Evolutionary conservation across 2,797 vertebrate genomes (phyloP).

Genomic region (Enteromius unitaeniatus): DNA sequence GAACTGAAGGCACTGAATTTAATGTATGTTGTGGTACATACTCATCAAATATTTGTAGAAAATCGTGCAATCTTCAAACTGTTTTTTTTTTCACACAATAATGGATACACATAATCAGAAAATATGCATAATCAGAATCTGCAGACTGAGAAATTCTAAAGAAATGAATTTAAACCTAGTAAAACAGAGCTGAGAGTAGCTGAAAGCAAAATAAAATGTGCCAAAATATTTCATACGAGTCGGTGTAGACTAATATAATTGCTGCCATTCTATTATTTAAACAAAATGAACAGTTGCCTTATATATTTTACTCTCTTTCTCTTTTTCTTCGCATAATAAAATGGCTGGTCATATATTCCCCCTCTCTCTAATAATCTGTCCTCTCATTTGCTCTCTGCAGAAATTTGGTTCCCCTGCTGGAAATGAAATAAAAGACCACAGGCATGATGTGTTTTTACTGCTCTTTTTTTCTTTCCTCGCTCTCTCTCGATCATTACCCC

Average conservation of each 20-base stretch:
- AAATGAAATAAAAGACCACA: conserved; percentile 58
- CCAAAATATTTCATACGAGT: background rate
- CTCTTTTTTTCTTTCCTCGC: conserved; percentile 42
- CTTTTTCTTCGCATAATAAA: conserved; percentile 61
- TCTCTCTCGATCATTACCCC: conserved; percentile 29
- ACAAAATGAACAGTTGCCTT: background rate
- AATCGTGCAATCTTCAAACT: background rate
- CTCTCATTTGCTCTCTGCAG: conserved; percentile 42
- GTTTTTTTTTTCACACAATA: background rate
- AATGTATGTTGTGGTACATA: background rate
- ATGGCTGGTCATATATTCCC: background rate
- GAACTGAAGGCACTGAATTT: background rate
- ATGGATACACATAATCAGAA: background rate
- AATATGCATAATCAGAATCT: background rate
- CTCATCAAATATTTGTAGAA: background rate
- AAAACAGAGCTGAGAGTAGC: background rate
- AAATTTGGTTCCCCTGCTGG: conserved; percentile 50
- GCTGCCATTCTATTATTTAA: background rate
- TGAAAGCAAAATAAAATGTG: background rate
- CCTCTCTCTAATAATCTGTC: conserved; percentile 20
- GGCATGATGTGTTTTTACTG: conserved; percentile 50
- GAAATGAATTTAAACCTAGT: background rate
- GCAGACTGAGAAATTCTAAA: background rate
- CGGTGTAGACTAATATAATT: background rate
- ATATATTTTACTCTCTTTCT: conserved; percentile 41